Percentiles rank a stretch among this genome's conserved stretches.
These are phyloP conservation scores for Onchidella celtica DNA, from an alignment of 2,888 invertebrate genomes.

Conservation along the genomic window DNA sequence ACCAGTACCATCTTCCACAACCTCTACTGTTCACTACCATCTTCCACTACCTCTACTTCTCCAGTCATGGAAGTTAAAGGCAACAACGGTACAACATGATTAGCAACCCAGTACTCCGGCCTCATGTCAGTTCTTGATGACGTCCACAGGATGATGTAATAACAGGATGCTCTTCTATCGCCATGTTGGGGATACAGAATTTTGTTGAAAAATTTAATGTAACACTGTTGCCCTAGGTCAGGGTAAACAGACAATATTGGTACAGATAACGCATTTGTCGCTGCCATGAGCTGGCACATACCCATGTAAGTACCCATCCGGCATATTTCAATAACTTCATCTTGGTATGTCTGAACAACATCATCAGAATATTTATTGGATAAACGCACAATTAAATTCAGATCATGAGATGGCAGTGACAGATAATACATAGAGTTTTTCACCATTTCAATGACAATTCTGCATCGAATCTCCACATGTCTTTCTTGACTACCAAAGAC, in stretches of 20 bases:
- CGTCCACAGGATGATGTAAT: background rate
- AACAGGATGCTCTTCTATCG: background rate
- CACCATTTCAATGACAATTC: conserved; percentile 49
- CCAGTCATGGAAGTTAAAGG: background rate
- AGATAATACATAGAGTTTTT: conserved; percentile 40
- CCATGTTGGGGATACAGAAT: conserved; percentile 9
- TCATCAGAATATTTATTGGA: conserved; percentile 18
- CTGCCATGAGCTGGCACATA: conserved; percentile 54
- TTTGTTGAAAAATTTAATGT: background rate
- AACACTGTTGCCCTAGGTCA: conserved; percentile 9
- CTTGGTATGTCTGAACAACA: conserved; percentile 25
- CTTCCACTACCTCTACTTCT: background rate
- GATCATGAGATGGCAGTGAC: conserved; percentile 1
- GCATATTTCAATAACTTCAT: conserved; percentile 40
- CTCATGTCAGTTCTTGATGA: conserved; percentile 5
- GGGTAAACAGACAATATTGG: conserved; percentile 51
- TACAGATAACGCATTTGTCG: conserved; percentile 26
- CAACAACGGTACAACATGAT: conserved; percentile 31
- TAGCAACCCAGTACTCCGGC: conserved; percentile 14
- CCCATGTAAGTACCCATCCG: conserved; percentile 47
- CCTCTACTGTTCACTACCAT: background rate
- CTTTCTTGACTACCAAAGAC: conserved; percentile 41
- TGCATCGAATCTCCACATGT: conserved; percentile 42
- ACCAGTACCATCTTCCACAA: background rate
- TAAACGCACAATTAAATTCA: conserved; percentile 33